Conservation (phyloP, 1,140 invertebrate genomes). For the Drosophila nigrodunni region DNA sequence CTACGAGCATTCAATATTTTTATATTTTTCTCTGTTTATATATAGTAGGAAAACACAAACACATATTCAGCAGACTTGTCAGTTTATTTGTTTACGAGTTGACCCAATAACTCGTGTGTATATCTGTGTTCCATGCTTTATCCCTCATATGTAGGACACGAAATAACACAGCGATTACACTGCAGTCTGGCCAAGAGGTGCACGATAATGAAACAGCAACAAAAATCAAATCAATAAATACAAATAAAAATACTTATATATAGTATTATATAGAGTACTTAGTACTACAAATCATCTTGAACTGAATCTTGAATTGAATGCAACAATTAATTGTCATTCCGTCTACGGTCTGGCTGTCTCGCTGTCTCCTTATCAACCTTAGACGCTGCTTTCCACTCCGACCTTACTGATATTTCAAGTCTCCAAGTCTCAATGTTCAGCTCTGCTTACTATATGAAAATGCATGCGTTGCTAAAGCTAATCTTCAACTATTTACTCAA, state of each 20-base stretch:
- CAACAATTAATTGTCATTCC: slow-evolving; percentile 42
- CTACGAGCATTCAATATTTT: slow-evolving; percentile 52
- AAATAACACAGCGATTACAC: slow-evolving; percentile 17
- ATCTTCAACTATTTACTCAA: not conserved
- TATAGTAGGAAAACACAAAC: not conserved
- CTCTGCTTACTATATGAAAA: not conserved
- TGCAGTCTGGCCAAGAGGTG: slow-evolving; percentile 10
- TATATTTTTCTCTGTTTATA: slow-evolving; percentile 35
- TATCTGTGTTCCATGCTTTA: slow-evolving; percentile 1
- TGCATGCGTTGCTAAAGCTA: not conserved
- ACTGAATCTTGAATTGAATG: slow-evolving; percentile 66
- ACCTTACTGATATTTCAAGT: slow-evolving; percentile 60
- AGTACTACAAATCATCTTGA: slow-evolving; percentile 56
- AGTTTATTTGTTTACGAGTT: slow-evolving; percentile 70
- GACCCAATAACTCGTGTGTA: slow-evolving; percentile 64
- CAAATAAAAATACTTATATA: not conserved
- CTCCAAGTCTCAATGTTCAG: not conserved
- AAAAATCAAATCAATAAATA: not conserved
- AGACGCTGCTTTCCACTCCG: not conserved
- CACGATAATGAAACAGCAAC: slow-evolving; percentile 1
- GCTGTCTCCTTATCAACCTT: slow-evolving; percentile 22
- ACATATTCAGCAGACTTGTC: slow-evolving; percentile 46
- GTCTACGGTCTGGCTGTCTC: not conserved
- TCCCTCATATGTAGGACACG: slow-evolving; percentile 32
- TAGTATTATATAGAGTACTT: not conserved